Base-by-base conservation (phyloP, 2,797 vertebrate genomes). In the Phrynocephalus forsythii region DNA sequence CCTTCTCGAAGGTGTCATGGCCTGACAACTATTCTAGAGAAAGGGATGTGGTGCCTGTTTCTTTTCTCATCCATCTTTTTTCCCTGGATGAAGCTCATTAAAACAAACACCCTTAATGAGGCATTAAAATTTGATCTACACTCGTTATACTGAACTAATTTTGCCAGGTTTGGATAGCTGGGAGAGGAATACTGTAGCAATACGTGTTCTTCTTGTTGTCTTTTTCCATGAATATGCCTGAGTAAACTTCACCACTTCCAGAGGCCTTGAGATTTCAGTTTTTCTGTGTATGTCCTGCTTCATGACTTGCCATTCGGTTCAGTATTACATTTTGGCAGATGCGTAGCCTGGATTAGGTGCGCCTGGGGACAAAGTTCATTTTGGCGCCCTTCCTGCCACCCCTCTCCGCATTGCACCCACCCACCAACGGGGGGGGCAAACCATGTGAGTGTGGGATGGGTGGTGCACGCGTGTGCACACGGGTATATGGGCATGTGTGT, bases 91-190 rank as follows among this genome's bases (percentile, higher is more conserved):
- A 28, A 6, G 16, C 20, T 89, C 93, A 89, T 93, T 90, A 94
- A 94, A 87, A 52, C 7, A 8, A 52, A 52, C 52, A 52, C 52
- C 52, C 78, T 91, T 94, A 95, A 95, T 89, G 89, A 92, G 67
- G 90, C 94, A 91, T 87, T 95, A 94, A 93, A 83, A 94, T 90
- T 89, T 86, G 0, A 93, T 73, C 92, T 92, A 89, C 38, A 91
- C 56, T 85, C 67, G 92, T 93, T 93, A 87, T 75, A 89, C 93
- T 92, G 87, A 92, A 78, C 73, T 90, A 88, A 66, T 94, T 94
- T 72, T 89, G 33, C 91, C 91, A 71, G 81, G 84, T 91, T 89
- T 91, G 88, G 79, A 90, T 89, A 63, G 72, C 87, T 94, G 87
- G 89, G 73, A 87, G 80, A 82, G 92, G 73, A 91, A 84, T 87